Evolutionary conservation across 2,888 invertebrate genomes (phyloP).

Genomic region (Xanthorhoe spadicearia): DNA sequence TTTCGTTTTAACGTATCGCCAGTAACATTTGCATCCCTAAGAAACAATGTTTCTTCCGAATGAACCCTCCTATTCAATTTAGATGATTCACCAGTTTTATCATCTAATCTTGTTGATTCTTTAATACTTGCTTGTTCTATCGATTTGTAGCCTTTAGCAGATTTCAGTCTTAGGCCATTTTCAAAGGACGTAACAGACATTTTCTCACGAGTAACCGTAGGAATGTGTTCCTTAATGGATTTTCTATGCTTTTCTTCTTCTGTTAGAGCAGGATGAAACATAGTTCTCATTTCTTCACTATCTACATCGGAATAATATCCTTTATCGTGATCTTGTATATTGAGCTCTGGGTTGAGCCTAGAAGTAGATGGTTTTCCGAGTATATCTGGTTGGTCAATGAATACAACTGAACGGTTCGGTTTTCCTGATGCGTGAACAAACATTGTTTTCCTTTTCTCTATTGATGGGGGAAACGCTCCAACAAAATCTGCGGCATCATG

Average conservation of each 20-base stretch:
- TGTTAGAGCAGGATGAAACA: constrained; percentile 10
- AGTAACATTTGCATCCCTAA: constrained; percentile 15
- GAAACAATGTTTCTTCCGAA: constrained; percentile 44
- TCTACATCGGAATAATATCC: constrained; percentile 12
- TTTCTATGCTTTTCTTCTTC: constrained; percentile 17
- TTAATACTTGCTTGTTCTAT: constrained; percentile 1
- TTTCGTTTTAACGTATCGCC: constrained; percentile 45
- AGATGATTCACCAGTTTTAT: constrained; percentile 3
- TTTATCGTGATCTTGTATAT: constrained; percentile 9
- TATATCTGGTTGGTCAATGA: constrained; percentile 15
- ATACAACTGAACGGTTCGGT: constrained; percentile 15
- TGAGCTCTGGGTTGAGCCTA: neutral
- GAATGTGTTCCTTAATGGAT: constrained; percentile 9
- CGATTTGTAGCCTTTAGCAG: constrained; percentile 1
- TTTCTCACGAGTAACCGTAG: constrained; percentile 10
- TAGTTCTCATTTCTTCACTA: constrained; percentile 15
- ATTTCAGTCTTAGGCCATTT: neutral
- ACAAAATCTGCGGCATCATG: constrained; percentile 8
- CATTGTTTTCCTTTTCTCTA: constrained; percentile 16
- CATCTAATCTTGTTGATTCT: neutral
- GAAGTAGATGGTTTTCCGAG: constrained; percentile 5
- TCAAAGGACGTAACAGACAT: neutral
- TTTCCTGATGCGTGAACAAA: constrained; percentile 18
- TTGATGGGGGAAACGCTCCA: constrained; percentile 15
- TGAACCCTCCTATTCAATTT: constrained; percentile 35